Evolutionary conservation across 2,888 invertebrate genomes (phyloP).

Genomic region (Timema cristinae): DNA sequence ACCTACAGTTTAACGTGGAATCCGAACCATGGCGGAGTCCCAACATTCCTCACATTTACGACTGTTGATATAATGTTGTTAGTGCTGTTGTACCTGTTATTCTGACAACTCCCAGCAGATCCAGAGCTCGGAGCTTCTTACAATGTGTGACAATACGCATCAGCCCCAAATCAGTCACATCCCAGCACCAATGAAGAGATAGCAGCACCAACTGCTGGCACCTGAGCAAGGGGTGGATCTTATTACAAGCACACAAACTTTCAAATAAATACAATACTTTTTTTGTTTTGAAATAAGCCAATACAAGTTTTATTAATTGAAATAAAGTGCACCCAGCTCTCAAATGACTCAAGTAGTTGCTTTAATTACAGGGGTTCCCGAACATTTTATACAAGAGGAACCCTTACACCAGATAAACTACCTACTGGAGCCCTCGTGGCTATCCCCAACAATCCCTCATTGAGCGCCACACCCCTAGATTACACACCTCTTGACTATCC

Average conservation of each 20-base stretch:
- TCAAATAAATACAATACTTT: not conserved
- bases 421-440: not conserved
- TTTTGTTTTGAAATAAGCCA: not conserved
- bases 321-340: too few species aligned
- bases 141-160: conserved; percentile 6
- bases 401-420: too few species aligned
- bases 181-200: conserved; percentile 22
- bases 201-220: conserved; percentile 4
- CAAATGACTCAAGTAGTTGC: too few species aligned
- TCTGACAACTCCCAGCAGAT: conserved; percentile 15
- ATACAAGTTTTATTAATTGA: not conserved
- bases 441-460: conserved; percentile 20
- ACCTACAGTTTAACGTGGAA: too few species aligned
- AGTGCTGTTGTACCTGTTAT: conserved; percentile 17
- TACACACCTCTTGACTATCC: conserved; percentile 19
- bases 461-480: not conserved
- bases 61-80: not conserved
- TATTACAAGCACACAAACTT: not conserved
- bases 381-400: too few species aligned
- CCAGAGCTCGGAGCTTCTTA: conserved; percentile 13
- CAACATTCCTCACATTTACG: too few species aligned
- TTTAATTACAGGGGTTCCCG: too few species aligned
- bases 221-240: not conserved
- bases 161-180: conserved; percentile 20
- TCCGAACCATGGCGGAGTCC: too few species aligned